These are phyloP conservation scores for Phaetusa simplex DNA, from an alignment of 2,113 vertebrate genomes.

Conservation along the genomic window DNA sequence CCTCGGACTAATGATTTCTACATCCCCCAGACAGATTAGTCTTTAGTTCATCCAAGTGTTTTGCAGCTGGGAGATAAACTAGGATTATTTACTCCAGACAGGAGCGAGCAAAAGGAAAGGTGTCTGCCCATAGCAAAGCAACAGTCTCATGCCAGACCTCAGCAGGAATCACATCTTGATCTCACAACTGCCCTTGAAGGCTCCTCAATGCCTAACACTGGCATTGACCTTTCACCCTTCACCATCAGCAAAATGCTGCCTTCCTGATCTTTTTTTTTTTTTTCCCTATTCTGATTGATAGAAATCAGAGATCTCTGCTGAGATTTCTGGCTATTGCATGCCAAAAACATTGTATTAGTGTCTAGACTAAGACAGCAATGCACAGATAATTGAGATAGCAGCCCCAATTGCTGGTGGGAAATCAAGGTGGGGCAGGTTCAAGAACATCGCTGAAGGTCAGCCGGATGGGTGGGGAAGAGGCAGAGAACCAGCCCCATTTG, in stretches of 20 bases:
- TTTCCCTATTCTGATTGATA: background rate
- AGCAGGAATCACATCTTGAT: background rate
- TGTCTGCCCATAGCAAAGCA: background rate
- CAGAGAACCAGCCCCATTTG: background rate
- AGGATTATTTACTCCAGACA: background rate
- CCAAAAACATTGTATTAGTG: background rate
- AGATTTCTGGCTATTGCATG: background rate
- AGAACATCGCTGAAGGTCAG: background rate
- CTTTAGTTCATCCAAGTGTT: background rate
- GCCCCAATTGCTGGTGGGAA: background rate
- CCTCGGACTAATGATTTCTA: background rate
- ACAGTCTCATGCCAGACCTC: background rate
- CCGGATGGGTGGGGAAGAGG: background rate
- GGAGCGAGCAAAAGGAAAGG: background rate
- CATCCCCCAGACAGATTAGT: background rate
- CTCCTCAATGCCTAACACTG: rapidly evolving
- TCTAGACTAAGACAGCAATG: background rate
- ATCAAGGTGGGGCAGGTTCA: background rate
- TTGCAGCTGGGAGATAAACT: background rate
- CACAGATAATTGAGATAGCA: background rate
- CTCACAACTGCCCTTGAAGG: background rate
- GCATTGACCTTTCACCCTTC: background rate
- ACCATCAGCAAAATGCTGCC: background rate
- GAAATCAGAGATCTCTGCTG: background rate
- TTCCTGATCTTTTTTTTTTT: background rate